Base-by-base conservation (phyloP, 2,797 vertebrate genomes). In the Periparus ater region DNA sequence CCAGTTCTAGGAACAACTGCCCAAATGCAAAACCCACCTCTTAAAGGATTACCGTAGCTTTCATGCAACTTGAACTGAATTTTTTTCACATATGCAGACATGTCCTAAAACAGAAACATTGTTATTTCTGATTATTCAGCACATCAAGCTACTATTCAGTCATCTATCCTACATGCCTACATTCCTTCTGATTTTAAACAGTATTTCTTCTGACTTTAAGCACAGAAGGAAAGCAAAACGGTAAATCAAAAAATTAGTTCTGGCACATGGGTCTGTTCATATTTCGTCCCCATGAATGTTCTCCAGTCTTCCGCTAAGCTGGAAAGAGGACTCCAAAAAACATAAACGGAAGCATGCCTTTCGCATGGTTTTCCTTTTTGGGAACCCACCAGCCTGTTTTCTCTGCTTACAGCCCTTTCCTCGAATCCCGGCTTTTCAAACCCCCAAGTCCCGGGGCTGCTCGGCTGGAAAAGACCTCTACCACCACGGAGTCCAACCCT, bases 1-100 rank as follows among this genome's bases (percentile, higher is more conserved):
- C 15, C 42, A 58, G 19, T 13, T 76, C 45, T 51, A 88, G 74
- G 50, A 93, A 50, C 23, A 16, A 76, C 81, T 32, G 34, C 48
- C 7, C 7, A 45, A 63, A 50, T 16, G 7, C 54, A 86, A 71
- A 72, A 44, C 93, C 26, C 95, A 99, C 99, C 99, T 99, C 99
- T 98, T 91, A 99, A 96, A 63, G 99, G 99, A 95, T 99, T 99
- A 6, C 98, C 99, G 7, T 99, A 99, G 93, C 99, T 99, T 97
- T 99, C 99, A 26, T 99, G 99, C 50, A 99, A 97, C 95, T 99
- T 99, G 97, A 99, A 99, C 58, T 99, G 99, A 92, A 99, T 99
- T 97, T 99, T 99, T 96, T 99, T 99, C 67, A 99, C 99, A 50
- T 99, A 99, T 7, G 99, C 99, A 57, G 99, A 99, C 99, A 99